A percentile compares a stretch with the other conserved stretches of the same genome.
phyloP scores from a whole-genome alignment of 2,113 vertebrate species.

The Odontesthes bonariensis region DNA sequence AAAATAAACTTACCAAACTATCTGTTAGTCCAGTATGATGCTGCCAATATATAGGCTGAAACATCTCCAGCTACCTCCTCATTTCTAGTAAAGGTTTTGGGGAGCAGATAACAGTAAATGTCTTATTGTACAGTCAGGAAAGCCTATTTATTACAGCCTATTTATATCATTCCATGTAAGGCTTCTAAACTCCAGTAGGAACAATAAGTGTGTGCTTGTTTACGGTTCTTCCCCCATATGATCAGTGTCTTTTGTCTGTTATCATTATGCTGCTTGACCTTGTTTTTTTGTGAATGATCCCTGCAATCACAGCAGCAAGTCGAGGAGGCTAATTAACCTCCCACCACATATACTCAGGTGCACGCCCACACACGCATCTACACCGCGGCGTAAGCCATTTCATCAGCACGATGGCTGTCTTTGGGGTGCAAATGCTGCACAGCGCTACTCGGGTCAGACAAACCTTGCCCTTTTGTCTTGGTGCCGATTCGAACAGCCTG shows the following conservation, averaged over 20 bases:
- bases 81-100: too few species aligned
- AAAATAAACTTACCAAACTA: not conserved
- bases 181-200: not conserved
- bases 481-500: constrained; percentile 57
- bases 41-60: too few species aligned
- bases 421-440: constrained; percentile 27
- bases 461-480: constrained; percentile 61
- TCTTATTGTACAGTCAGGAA: too few species aligned
- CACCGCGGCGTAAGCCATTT: constrained; percentile 24
- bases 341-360: not conserved
- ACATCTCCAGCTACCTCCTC: not conserved
- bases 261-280: constrained; percentile 43
- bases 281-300: constrained; percentile 43
- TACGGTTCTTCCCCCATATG: constrained; percentile 2
- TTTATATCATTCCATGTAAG: constrained; percentile 4
- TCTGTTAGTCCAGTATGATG: too few species aligned
- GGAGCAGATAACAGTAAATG: too few species aligned
- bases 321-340: constrained; percentile 61
- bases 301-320: constrained; percentile 47
- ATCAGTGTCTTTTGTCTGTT: constrained; percentile 16
- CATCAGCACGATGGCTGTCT: constrained; percentile 42
- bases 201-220: not conserved
- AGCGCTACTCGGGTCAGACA: constrained; percentile 33
- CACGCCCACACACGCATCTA: not conserved
- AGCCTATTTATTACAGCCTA: too few species aligned